Conservation (phyloP, 2,888 invertebrate genomes). For the Anthophora plumipes region DNA sequence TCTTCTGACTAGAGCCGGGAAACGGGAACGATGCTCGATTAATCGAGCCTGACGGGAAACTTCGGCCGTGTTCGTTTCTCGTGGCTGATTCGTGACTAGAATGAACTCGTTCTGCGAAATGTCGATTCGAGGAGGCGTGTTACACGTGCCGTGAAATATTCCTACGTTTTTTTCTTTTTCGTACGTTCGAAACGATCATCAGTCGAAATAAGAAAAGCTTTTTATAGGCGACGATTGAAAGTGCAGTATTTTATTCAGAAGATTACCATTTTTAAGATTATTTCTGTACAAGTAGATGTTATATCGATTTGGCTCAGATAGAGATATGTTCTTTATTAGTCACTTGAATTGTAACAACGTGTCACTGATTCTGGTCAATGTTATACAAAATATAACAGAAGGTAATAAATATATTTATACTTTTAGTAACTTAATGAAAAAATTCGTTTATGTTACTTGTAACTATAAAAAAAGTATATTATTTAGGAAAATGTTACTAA, state of each 20-base stretch:
- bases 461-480: too few species aligned
- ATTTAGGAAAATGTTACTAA: too few species aligned
- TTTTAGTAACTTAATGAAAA: too few species aligned
- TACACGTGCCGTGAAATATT: conserved; percentile 1
- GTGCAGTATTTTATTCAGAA: background rate
- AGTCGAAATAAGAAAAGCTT: background rate
- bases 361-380: too few species aligned
- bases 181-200: background rate
- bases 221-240: background rate
- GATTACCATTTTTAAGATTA: background rate
- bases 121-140: background rate
- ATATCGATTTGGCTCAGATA: too few species aligned
- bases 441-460: too few species aligned
- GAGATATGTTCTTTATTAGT: too few species aligned
- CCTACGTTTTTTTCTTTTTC: background rate
- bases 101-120: conserved; percentile 15
- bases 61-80: conserved; percentile 28
- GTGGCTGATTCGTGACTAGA: conserved; percentile 39
- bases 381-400: too few species aligned
- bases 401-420: too few species aligned
- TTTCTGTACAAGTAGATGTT: too few species aligned
- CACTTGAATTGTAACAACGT: too few species aligned
- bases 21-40: conserved; percentile 36
- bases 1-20: conserved; percentile 17
- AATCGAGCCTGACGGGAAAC: conserved; percentile 40